Conservation (phyloP, 2,888 invertebrate genomes). For the Sipunculus nudus region DNA sequence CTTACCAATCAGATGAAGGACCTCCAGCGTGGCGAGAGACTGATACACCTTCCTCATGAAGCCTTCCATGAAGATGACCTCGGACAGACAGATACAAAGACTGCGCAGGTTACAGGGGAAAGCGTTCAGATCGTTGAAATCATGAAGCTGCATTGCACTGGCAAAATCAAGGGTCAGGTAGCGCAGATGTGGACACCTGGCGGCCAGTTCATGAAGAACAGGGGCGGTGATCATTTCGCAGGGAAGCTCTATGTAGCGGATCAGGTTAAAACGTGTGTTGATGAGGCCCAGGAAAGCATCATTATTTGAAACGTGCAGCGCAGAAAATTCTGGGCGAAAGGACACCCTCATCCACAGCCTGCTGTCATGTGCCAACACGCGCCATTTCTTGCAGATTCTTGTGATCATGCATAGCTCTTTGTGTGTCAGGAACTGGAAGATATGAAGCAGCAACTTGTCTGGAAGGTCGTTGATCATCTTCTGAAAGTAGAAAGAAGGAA, state of each 20-base stretch:
- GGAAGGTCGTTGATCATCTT: conserved; percentile 73
- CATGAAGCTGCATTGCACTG: conserved; percentile 89
- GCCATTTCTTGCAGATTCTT: conserved; percentile 94
- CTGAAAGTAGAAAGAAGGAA: too few relatives aligned
- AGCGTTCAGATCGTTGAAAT: conserved; percentile 98
- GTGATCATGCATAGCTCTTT: conserved; percentile 93
- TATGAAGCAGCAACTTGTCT: conserved; percentile 92
- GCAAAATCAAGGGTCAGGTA: conserved; percentile 94
- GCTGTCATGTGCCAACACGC: conserved; percentile 93
- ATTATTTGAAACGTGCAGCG: conserved; percentile 79
- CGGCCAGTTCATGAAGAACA: conserved; percentile 94
- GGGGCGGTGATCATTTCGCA: conserved; percentile 97
- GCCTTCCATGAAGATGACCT: conserved; percentile 99
- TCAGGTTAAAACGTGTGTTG: conserved; percentile 43
- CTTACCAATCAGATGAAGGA: conserved; percentile 92
- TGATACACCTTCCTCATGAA: conserved; percentile 99
- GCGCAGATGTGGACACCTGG: conserved; percentile 63
- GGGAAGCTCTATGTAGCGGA: conserved; percentile 72
- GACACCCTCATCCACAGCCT: conserved; percentile 96
- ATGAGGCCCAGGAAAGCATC: conserved; percentile 89
- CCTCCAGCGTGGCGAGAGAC: conserved; percentile 97
- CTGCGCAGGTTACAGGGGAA: conserved; percentile 97
- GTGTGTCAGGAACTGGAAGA: conserved; percentile 93
- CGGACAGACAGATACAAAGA: conserved; percentile 95
- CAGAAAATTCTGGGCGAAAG: conserved; percentile 94